Evolutionary conservation across 2,797 vertebrate genomes (phyloP), one percentile per base, ranked within the genome.

Genomic region (Catamblyrhynchus diadema): DNA sequence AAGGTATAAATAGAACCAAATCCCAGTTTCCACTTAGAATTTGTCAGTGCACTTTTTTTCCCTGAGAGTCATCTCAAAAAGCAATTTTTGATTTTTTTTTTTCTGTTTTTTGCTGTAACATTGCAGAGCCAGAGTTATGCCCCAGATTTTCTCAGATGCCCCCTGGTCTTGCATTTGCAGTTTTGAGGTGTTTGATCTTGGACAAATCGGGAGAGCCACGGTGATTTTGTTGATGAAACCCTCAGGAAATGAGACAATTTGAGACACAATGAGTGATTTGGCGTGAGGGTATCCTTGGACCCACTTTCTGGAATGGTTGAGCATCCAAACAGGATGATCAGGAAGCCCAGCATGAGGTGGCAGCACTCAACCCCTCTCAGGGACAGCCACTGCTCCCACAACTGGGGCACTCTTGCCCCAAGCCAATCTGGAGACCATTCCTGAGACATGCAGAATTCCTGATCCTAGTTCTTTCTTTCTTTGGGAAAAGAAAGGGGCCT

Each of bases 1-100:
- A 50, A 86, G 94, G 88, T 94, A 96, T 86, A 90, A 96, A 91
- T 93, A 96, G 88, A 92, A 79, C 53, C 93, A 86, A 95, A 94
- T 94, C 80, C 86, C 75, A 42, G 50, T 93, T 86, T 86, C 57
- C 71, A 33, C 87, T 92, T 73, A 51, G 81, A 93, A 86, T 81
- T 80, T 92, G 66, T 90, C 75, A 9, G 54, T 17, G 73, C 50
- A n/a, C 48, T 77, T 75, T 88, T 88, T 35, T 81, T 74, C 12
- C 81, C 50, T 32, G 28, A 92, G 62, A 95, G 67, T 21, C 7
- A 10, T 81, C 74, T 88, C 27, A 20, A 72, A 90, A 65, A 25
- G 0, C n/a, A 50, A 25, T 7, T 13, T 37, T 32, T 62, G 4
- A 4, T 1, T 13, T 22, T 12, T 32, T 53, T 16, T 25, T 33